Evolutionary conservation across 92 coral and sea anemone species (phyloP), one percentile per base, ranked within the genome.

Genomic region (Hydrozoanthus gracilis): DNA sequence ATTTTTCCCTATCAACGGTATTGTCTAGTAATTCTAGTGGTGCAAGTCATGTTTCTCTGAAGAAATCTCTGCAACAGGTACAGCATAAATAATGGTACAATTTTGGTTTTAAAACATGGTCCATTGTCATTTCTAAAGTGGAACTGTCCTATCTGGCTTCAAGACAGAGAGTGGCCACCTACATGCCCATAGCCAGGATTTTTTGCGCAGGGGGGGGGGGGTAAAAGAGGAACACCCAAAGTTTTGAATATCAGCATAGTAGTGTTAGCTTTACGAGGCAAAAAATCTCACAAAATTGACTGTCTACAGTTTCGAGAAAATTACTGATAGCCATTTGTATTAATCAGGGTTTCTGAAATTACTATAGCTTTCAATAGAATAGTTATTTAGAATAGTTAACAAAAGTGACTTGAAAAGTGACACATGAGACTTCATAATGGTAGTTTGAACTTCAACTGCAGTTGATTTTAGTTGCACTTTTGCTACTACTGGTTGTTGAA

Each of bases 11-110:
- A 58, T 58, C 65, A 58, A 58, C 3, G 1, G 65, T 3, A 58
- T 58, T 58, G 65, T 58, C 65, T 58, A 14, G 65, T 58, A 58
- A 58, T 58, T 58, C 65, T 58, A 58, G 65, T 58, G 65, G 65
- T 58, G 65, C 65, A 58, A 58, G 65, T 58, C 65, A 58, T 16
- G 65, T 27, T 2, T 27, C 39, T 27, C 39, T 27, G 39, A 27
- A 27, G 39, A 27, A 0, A 27, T 58, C 65, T 58, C 65, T 58
- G 65, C 65, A 58, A 58, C 65, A 58, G 5, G 65, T 58, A 58
- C 65, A 58, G 65, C 5, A 58, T 58, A 58, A 58, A 58, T 11
- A 58, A 16, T 58, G 65, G 65, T 58, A 58, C 65, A 58, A 58
- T 58, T 58, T 27, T 27, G 39, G 39, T 27, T 27, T 27, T 27